A percentile compares a stretch with the other conserved stretches of the same genome.
Conservation (phyloP, 2,797 vertebrate genomes). For the Geotrypetes seraphini region DNA sequence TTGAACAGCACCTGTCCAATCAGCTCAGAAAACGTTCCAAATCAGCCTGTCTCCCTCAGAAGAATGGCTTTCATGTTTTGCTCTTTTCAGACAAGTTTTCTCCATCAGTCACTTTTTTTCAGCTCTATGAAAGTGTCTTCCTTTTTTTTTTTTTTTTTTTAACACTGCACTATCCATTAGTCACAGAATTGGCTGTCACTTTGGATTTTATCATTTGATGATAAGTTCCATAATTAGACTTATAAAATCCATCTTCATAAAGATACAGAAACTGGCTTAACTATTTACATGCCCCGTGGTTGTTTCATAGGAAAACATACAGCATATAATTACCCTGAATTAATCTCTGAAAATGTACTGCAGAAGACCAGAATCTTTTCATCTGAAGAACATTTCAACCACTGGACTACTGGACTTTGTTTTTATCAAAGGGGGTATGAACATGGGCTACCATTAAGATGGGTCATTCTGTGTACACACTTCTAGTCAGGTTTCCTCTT, state of each 20-base stretch:
- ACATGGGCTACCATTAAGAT: too few species aligned
- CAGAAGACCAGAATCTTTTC: too few species aligned
- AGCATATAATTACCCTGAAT: too few species aligned
- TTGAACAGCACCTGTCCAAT: slow-evolving; percentile 1
- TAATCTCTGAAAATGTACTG: slow-evolving; percentile 5
- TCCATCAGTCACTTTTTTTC: slow-evolving; percentile 22
- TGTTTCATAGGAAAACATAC: slow-evolving; percentile 9
- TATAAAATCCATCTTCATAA: slow-evolving; percentile 18
- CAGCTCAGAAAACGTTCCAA: slow-evolving; percentile 13
- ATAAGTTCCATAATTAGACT: slow-evolving; percentile 20
- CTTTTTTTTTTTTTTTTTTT: too few species aligned
- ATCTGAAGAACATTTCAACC: too few species aligned
- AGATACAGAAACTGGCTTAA: slow-evolving; percentile 14
- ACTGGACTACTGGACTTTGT: too few species aligned
- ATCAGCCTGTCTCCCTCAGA: background rate
- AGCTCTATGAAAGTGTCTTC: slow-evolving; percentile 3
- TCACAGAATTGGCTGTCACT: slow-evolving; percentile 26
- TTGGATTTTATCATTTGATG: slow-evolving; percentile 7
- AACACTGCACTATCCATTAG: slow-evolving; percentile 7
- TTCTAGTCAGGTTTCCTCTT: too few species aligned
- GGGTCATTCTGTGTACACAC: too few species aligned
- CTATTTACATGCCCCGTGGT: background rate
- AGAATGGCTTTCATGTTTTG: slow-evolving; percentile 1
- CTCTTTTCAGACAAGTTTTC: slow-evolving; percentile 13
- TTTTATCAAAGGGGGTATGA: too few species aligned